phyloP scores from a whole-genome alignment of 2,113 vertebrate genomes.

The Ranitomeya imitator region DNA sequence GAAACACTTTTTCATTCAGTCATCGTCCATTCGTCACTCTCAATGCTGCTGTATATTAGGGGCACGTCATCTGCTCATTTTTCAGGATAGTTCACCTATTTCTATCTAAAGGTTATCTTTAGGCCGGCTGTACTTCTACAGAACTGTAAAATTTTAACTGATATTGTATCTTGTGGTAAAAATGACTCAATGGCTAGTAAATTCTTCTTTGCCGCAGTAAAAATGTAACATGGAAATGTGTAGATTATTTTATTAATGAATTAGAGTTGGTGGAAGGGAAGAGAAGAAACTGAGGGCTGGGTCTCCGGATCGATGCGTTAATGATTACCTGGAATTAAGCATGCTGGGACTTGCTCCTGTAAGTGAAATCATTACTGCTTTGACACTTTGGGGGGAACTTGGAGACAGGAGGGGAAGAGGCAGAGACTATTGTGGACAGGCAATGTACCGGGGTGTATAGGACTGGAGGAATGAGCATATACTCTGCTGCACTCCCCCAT shows the following conservation, averaged over 20 bases:
- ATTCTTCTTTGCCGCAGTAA: too few species aligned
- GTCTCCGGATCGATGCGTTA: conserved; percentile 14
- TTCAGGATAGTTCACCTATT: too few species aligned
- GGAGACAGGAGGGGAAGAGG: neutral
- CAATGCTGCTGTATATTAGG: too few species aligned
- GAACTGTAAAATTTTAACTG: too few species aligned
- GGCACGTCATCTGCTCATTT: too few species aligned
- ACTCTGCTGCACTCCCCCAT: neutral
- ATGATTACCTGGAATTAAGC: conserved; percentile 41
- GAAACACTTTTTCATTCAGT: too few species aligned
- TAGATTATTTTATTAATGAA: neutral
- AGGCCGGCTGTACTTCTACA: too few species aligned
- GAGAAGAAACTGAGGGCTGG: conserved; percentile 22
- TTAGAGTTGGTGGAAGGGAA: neutral
- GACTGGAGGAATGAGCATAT: neutral
- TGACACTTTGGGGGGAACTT: conserved; percentile 7
- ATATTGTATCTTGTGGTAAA: too few species aligned
- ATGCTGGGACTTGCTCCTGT: conserved; percentile 26
- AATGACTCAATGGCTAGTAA: too few species aligned
- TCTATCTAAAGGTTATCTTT: too few species aligned
- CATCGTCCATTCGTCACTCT: too few species aligned
- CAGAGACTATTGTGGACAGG: neutral
- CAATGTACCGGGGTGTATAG: neutral
- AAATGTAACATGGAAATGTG: neutral
- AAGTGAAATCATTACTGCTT: neutral